Evolutionary conservation across 2,888 invertebrate species (phyloP).

Genomic region (Calameuta pallipes): DNA sequence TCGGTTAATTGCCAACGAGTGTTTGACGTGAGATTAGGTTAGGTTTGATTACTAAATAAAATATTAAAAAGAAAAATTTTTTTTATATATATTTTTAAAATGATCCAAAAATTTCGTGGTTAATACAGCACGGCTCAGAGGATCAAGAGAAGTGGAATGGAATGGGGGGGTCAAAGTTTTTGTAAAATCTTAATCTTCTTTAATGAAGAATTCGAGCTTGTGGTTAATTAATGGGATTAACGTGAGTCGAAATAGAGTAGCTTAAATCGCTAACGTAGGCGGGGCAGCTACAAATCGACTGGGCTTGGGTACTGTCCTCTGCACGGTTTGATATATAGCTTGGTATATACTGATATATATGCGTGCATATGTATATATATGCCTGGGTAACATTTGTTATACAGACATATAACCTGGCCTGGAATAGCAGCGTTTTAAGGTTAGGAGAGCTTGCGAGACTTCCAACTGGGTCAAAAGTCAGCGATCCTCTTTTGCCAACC

Average conservation of each 20-base stretch:
- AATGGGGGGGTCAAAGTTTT: neutral
- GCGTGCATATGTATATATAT: neutral
- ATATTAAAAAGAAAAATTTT: neutral
- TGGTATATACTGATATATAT: neutral
- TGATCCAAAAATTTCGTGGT: neutral
- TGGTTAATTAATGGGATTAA: neutral
- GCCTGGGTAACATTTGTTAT: neutral
- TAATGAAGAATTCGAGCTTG: neutral
- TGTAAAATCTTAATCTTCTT: neutral
- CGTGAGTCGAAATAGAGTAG: neutral
- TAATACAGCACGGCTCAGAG: neutral
- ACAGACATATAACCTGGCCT: neutral
- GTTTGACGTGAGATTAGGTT: neutral
- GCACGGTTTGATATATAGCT: neutral
- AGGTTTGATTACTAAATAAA: neutral
- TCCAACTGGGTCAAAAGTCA: slow-evolving; percentile 50
- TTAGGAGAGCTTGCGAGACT: slow-evolving; percentile 42
- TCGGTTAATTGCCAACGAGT: neutral
- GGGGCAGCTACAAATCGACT: neutral
- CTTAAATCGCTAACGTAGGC: neutral
- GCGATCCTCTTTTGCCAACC: slow-evolving; percentile 31
- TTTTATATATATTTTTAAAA: neutral
- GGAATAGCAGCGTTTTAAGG: slow-evolving; percentile 37
- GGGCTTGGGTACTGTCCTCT: neutral
- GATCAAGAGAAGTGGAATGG: neutral